Conservation (phyloP, 1,140 invertebrate genomes). For the Temnothorax nylanderi region DNA sequence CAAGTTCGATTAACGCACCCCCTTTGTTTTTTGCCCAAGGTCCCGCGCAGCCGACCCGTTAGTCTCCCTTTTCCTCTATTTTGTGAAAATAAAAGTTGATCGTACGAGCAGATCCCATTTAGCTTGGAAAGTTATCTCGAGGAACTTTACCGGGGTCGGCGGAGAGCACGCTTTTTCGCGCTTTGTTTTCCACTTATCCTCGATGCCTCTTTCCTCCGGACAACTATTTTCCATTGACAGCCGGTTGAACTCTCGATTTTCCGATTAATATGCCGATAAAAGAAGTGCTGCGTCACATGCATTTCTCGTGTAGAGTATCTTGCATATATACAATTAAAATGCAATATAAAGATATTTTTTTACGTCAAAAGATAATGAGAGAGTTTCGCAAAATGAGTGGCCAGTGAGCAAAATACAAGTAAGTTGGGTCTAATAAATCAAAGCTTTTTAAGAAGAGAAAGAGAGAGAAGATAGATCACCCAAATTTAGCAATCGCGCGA, state of each 20-base stretch:
- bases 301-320: background rate
- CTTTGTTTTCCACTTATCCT: constrained; percentile 49
- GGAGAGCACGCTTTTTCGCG: constrained; percentile 54
- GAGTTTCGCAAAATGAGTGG: background rate
- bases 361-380: background rate
- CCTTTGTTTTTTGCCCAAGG: constrained; percentile 53
- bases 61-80: constrained; percentile 40
- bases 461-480: constrained; percentile 17
- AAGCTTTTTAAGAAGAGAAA: background rate
- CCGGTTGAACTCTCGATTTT: constrained; percentile 41
- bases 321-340: background rate
- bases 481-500: constrained; percentile 46
- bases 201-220: background rate
- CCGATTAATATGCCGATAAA: constrained; percentile 56
- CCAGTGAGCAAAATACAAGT: background rate
- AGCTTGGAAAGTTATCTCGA: constrained; percentile 68
- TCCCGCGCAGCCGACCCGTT: background rate
- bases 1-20: constrained; percentile 71
- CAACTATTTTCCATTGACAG: constrained; percentile 5
- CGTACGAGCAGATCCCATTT: constrained; percentile 70
- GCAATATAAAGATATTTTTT: background rate
- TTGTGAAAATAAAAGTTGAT: constrained; percentile 59
- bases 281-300: background rate
- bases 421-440: constrained; percentile 40
- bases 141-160: constrained; percentile 67